Conservation (phyloP, 2,113 vertebrate species). For the Trichechus manatus region DNA sequence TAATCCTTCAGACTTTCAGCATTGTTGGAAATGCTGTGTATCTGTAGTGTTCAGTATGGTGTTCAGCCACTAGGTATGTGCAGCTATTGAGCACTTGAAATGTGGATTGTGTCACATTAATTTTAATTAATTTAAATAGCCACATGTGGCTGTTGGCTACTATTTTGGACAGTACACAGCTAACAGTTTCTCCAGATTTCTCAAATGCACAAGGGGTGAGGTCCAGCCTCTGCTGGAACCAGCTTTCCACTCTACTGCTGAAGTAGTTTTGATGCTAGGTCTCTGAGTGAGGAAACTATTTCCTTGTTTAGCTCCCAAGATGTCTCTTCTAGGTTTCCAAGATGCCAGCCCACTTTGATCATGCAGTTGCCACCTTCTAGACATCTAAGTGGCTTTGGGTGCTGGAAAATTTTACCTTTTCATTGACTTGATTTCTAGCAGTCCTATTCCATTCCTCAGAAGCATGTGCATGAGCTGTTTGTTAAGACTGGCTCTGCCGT, state of each 20-base stretch:
- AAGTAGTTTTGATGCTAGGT: neutral
- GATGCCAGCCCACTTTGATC: neutral
- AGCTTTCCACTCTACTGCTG: neutral
- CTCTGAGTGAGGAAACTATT: neutral
- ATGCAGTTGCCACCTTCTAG: neutral
- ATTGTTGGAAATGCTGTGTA: neutral
- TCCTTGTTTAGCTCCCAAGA: neutral
- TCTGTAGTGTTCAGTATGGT: neutral
- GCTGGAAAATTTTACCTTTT: neutral
- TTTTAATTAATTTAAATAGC: slow-evolving; percentile 23
- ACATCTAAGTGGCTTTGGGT: neutral
- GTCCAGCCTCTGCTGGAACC: neutral
- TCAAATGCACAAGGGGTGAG: neutral
- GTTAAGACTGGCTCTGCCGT: neutral
- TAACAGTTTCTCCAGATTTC: neutral
- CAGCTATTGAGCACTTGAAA: neutral
- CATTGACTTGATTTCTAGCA: neutral
- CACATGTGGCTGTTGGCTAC: neutral
- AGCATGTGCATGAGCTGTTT: neutral
- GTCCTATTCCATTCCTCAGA: neutral
- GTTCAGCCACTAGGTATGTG: neutral
- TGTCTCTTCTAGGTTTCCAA: neutral
- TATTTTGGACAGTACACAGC: neutral
- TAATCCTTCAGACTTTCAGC: neutral
- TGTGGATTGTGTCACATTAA: neutral